These are phyloP conservation scores for Falco berigora DNA, from an alignment of 2,797 vertebrate genomes.

Conservation along the genomic window DNA sequence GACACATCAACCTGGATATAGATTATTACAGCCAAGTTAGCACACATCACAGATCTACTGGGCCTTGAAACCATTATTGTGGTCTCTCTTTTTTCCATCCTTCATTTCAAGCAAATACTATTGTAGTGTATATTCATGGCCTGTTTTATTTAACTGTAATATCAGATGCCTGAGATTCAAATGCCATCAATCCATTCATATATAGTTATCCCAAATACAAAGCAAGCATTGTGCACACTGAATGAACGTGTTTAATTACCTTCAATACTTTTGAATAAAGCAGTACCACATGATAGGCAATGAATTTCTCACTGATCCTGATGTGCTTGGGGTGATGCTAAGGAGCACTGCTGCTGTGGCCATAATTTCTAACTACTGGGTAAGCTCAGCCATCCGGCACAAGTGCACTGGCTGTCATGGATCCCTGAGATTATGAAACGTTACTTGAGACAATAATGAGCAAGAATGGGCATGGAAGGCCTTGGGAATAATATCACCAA, in stretches of 20 bases:
- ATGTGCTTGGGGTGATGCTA: neutral
- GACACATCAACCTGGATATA: neutral
- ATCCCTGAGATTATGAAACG: neutral
- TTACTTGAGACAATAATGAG: neutral
- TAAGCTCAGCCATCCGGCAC: neutral
- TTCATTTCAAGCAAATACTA: conserved; percentile 27
- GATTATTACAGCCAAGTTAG: neutral
- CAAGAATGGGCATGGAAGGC: neutral
- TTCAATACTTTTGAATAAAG: neutral
- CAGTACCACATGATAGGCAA: neutral
- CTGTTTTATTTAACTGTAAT: conserved; percentile 23
- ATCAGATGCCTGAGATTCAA: conserved; percentile 13
- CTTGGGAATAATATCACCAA: neutral
- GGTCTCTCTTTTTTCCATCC: neutral
- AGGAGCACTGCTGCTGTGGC: neutral
- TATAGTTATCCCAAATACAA: conserved; percentile 4
- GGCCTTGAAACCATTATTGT: conserved; percentile 21
- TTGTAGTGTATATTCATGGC: conserved; percentile 15
- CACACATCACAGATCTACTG: neutral
- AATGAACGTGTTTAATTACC: conserved; percentile 10
- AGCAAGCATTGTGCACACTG: neutral
- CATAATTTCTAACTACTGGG: neutral
- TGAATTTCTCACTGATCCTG: neutral
- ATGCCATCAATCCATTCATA: neutral
- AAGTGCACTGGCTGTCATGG: neutral